Conservation (phyloP, 2,797 vertebrate species). For the Sebastes hopkinsi region DNA sequence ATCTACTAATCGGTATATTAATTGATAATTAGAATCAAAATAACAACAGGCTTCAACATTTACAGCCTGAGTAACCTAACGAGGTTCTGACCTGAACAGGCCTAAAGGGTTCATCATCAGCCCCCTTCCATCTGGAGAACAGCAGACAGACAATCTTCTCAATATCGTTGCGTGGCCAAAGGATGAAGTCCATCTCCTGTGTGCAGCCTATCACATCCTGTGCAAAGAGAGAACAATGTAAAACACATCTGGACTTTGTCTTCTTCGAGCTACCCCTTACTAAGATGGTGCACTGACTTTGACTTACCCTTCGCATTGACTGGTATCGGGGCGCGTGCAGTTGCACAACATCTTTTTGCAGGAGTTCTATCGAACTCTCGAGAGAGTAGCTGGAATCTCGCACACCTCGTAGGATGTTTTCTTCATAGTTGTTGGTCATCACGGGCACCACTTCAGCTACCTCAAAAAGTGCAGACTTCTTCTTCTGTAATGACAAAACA, state of each 20-base stretch:
- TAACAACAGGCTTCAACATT: not conserved
- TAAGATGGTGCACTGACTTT: slow-evolving; percentile 40
- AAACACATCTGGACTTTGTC: not conserved
- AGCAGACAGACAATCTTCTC: slow-evolving; percentile 99
- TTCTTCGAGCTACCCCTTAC: not conserved
- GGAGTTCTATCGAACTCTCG: slow-evolving; percentile 98
- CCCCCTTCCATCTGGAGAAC: slow-evolving; percentile 99
- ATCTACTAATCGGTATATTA: not conserved
- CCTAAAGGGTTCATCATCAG: slow-evolving; percentile 96
- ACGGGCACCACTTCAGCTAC: slow-evolving; percentile 99
- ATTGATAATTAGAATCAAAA: not conserved
- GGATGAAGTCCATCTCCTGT: slow-evolving; percentile 99
- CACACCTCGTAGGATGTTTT: slow-evolving; percentile 98
- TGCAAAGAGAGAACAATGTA: not conserved
- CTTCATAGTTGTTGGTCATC: slow-evolving; percentile 99
- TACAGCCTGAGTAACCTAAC: not conserved
- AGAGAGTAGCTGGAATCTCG: slow-evolving; percentile 98
- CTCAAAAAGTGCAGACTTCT: slow-evolving; percentile 99
- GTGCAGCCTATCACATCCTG: slow-evolving; percentile 96
- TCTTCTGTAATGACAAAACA: slow-evolving; percentile 84
- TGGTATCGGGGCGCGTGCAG: slow-evolving; percentile 99
- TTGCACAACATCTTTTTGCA: slow-evolving; percentile 99
- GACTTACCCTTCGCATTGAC: slow-evolving; percentile 96
- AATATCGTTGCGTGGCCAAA: slow-evolving; percentile 99
- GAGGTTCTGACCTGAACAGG: slow-evolving; percentile 92